Evolutionary conservation across 2,113 vertebrate species (phyloP), one percentile per base, ranked within the genome.

Genomic region (Canis aureus): DNA sequence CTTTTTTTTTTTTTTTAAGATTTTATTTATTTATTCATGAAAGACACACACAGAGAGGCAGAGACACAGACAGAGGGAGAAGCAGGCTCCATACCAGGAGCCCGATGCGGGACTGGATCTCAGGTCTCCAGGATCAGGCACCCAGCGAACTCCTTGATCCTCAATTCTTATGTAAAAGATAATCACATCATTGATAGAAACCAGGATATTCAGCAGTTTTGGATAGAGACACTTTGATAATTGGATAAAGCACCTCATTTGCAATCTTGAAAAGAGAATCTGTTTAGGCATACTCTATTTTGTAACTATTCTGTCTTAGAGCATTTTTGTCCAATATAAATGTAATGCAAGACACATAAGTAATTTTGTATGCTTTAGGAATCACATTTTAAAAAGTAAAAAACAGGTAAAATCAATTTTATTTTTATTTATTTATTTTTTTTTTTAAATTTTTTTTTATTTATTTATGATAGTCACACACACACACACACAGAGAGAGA

Each of bases 311-410:
- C 55, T 76, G 19, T 78, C 35, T 67, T 55, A 76, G 32, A 74
- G 38, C 25, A 86, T 22, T 81, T 38, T 60, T 76, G 20, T 60
- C 38, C n/a, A 49, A 55, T 57, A 87, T 66, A 87, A 66, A 82
- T 71, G 49, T 60, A 88, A 43, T 69, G 73, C 4, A 94, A 95
- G 27, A 59, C 32, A 87, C 6, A 67, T 60, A 43, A 12, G 43
- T 86, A 86, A 82, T 93, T 94, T 90, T 2, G 95, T 38, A 74
- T 81, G 51, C 49, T 76, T 93, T 89, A 85, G n/a, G 32, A 74
- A 49, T 81, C 69, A 91, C 60, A 27, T 59, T 74, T 81, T 85
- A 59, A 71, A 83, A 89, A 91, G 29, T 81, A 25, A 94, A 81
- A 81, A 96, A 67, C 25, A 69, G 35, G 23, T 96, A 43, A 57